Evolutionary conservation across 2,797 vertebrate species (phyloP), one percentile per base, ranked within the genome.

Genomic region (Knipowitschia caucasica): DNA sequence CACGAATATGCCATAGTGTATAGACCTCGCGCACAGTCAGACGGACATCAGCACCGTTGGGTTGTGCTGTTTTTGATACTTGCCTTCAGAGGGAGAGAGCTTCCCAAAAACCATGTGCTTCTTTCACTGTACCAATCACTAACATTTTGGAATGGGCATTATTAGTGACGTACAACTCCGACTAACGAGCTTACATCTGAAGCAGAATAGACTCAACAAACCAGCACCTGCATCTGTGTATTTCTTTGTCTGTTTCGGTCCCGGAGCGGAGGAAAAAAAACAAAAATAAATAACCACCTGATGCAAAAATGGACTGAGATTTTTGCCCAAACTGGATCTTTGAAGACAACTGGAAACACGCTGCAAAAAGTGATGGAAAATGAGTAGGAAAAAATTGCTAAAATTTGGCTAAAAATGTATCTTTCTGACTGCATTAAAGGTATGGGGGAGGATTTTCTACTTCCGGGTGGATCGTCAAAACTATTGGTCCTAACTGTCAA

Each of bases 61-160:
- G 86, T 85, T 88, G 86, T 86, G 87, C 88, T 85, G 81, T 81
- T 88, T 88, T 89, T 89, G 81, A 90, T 88, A 91, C 79, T 88
- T 91, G 89, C 89, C 88, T 91, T 92, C 69, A 77, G 81, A 88
- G 80, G 83, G 87, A 81, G 87, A 81, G 82, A 88, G 81, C 85
- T 88, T 91, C 87, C 87, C 82, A 71, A n/a, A n/a, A n/a, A 77
- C 75, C 81, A 86, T 86, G 85, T 89, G 87, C 84, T 90, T 89
- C 90, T 83, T 80, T 77, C 81, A 86, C 80, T 77, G 65, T 80
- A 80, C 70, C 78, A 81, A 86, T 78, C 76, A 78, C 77, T 78
- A 77, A 84, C 80, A 71, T 81, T 80, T 78, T 61, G 79, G 80
- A 86, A 84, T 50, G 89, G 88, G 88, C 86, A 89, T 89, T 89